phyloP scores from a whole-genome alignment of 2,888 invertebrate genomes.

The Pollenia griseotomentosa region DNA sequence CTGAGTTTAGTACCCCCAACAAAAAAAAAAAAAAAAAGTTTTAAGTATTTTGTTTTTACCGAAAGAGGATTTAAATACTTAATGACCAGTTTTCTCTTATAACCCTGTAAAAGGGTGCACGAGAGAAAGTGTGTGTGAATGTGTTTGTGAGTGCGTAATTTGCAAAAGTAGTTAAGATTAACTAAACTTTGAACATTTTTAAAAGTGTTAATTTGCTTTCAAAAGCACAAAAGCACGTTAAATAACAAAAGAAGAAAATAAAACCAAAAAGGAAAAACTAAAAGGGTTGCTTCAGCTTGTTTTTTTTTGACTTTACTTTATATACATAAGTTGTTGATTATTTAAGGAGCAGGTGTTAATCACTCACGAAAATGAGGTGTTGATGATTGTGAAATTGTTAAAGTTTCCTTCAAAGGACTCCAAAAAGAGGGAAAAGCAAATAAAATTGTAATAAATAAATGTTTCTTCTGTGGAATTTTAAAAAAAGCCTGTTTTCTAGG shows the following conservation, averaged over 20 bases:
- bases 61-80: constrained; percentile 54
- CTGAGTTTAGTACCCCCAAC: constrained; percentile 19
- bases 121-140: not conserved
- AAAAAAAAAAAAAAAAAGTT: constrained; percentile 34
- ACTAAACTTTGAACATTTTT: constrained; percentile 67
- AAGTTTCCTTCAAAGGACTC: constrained; percentile 30
- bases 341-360: constrained; percentile 72
- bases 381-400: constrained; percentile 59
- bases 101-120: not conserved
- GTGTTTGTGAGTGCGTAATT: constrained; percentile 41
- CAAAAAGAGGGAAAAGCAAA: constrained; percentile 9
- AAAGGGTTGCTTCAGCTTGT: constrained; percentile 41
- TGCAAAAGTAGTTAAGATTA: constrained; percentile 68
- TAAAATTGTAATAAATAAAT: constrained; percentile 15
- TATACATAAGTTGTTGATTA: constrained; percentile 61
- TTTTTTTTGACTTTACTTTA: constrained; percentile 1
- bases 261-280: not conserved
- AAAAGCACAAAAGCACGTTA: constrained; percentile 44
- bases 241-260: not conserved
- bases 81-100: constrained; percentile 28
- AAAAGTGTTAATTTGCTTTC: constrained; percentile 70
- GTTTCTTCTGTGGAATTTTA: constrained; percentile 14
- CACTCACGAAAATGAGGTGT: constrained; percentile 69
- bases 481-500: not conserved
- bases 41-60: constrained; percentile 5